Evolutionary conservation across 2,888 invertebrate genomes (phyloP), one percentile per base, ranked within the genome.

Genomic region (Chrysina gloriosa): DNA sequence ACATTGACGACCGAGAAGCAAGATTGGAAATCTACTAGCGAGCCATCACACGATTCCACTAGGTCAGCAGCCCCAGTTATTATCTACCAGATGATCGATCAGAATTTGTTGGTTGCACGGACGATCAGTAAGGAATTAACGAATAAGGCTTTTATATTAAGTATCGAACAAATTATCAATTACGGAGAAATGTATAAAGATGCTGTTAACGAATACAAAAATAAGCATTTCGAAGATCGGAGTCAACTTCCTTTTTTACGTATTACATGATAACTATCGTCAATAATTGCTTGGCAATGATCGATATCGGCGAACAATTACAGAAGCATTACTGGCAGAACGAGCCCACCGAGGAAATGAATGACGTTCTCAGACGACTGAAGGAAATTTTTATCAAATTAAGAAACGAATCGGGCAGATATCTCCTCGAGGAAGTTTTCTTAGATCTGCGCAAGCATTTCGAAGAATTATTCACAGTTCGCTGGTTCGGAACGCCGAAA

Each of bases 1-100:
- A 94, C 97, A 0, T 85, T 98, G 66, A 91, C 91, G 76, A 90
- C 94, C 1, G 98, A 98, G 81, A 93, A 93, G 77, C 91, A 92
- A 80, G 97, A 98, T 83, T 98, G 98, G 98, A 89, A 89, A 79
- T 90, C 90, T 71, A 87, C 90, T n/a, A n/a, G n/a, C 72, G 87
- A 91, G 72, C 95, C 96, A 0, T 95, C 96, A 70, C 91, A 93
- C 74, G 89, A 92, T 70, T 90, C 89, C 54, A 95, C 91, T 84
- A 93, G 96, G 81, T 97, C 98, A 1, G 93, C 95, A 63, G 93
- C 97, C 36, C 98, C 98, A 3, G 93, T 97, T 70, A 96, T 98
- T 69, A 94, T 98, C 72, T 98, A 97, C 84, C 95, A 98, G 84
- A 98, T 99, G 98, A 94, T 98, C 71, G 96, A 97, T 84, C 98